Evolutionary conservation across 2,113 vertebrate species (phyloP), one percentile per base, ranked within the genome.

Genomic region (Erinaceus europaeus): DNA sequence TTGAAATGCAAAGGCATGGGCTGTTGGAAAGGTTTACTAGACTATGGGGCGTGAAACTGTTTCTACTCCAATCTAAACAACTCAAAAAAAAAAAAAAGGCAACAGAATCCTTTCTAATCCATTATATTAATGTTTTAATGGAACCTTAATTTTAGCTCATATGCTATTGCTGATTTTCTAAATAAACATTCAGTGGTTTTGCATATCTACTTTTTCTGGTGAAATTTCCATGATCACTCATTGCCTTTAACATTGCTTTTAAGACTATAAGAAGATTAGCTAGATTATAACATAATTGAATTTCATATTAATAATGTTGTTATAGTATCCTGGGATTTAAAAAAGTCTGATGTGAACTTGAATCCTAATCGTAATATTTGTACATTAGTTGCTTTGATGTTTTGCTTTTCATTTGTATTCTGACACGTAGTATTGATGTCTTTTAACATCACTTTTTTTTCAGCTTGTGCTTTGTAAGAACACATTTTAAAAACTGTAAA

Each of bases 41-140:
- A 82, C 84, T 50, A 85, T 34, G 14, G 76, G n/a, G 68, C 9
- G 15, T 67, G 59, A 87, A 68, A 72, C 52, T 82, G 48, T 87
- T 87, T 91, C 69, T 67, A 34, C 55, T 90, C 74, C 84, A 94
- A 89, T 50, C 53, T 89, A 84, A 94, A 90, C 81, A 94, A 75
- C 55, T 79, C 65, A 4, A 64, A 82, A 82, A 57, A 48, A 34
- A 21, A 67, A 52, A 48, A 52, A 64, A 42, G 57, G 25, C 42
- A 6, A 81, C 75, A 44, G 81, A 81, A 65, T 82, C 64, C 44
- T 52, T 94, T 55, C 53, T 61, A 34, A 62, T 64, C 57, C 52
- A 21, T 52, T 78, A 86, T 88, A 42, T 90, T 71, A 78, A 59
- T 81, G 72, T 64, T 86, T 85, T 84, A 27, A 42, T 89, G 59